A percentile compares a stretch with the other conserved stretches of the same genome.
Conservation (phyloP, 1,140 invertebrate genomes). For the Mactra quadrangularis region DNA sequence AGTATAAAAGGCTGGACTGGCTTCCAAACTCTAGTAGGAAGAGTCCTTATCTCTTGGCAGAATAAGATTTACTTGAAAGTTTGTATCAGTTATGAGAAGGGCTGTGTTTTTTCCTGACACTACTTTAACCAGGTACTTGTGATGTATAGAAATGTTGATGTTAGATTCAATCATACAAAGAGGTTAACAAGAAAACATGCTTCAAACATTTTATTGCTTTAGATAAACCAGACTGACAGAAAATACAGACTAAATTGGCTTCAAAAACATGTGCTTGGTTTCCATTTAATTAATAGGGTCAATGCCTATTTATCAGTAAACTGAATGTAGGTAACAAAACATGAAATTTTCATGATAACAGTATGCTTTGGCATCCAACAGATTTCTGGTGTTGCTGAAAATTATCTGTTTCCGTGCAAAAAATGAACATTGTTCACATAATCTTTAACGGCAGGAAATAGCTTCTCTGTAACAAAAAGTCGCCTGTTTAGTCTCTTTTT, state of each 20-base stretch:
- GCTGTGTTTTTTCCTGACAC: too few relatives aligned
- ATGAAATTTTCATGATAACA: neutral
- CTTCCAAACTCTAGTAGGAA: too few relatives aligned
- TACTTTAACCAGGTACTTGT: too few relatives aligned
- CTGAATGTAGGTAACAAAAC: neutral
- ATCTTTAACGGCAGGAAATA: neutral
- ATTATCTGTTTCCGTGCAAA: neutral
- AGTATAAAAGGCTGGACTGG: too few relatives aligned
- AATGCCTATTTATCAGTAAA: neutral
- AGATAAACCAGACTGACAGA: neutral
- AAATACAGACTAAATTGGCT: neutral
- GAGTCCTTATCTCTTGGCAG: too few relatives aligned
- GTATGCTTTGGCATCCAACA: neutral
- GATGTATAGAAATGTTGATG: too few relatives aligned
- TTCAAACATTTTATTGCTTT: neutral
- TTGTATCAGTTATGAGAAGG: too few relatives aligned
- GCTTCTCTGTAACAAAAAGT: neutral
- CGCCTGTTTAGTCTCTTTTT: neutral
- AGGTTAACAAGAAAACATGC: neutral
- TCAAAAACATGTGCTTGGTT: slow-evolving; percentile 14
- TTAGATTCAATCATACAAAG: too few relatives aligned
- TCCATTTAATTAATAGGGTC: slow-evolving; percentile 15
- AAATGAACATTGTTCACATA: neutral
- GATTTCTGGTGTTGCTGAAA: neutral
- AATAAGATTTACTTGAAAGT: too few relatives aligned